phyloP scores from a whole-genome alignment of 1,140 invertebrate genomes.

The Caerostris darwini region DNA sequence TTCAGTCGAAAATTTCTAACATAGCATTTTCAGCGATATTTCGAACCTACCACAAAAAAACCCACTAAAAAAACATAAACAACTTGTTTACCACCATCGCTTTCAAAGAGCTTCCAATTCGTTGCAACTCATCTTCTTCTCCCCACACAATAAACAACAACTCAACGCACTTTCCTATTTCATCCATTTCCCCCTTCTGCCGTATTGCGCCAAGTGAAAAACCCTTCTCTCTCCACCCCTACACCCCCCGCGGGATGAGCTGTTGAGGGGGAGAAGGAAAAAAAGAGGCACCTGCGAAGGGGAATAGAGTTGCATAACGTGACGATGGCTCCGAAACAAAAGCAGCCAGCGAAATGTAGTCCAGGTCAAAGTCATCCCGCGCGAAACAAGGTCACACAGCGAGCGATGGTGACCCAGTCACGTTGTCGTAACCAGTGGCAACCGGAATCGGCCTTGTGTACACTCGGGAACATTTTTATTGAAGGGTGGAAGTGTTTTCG shows the following conservation, averaged over 20 bases:
- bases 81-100: no score
- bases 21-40: no score
- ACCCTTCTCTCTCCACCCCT: background rate
- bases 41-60: no score
- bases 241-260: background rate
- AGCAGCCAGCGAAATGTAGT: constrained; percentile 47
- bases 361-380: constrained; percentile 66
- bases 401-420: constrained; percentile 63
- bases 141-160: background rate
- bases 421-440: constrained; percentile 69
- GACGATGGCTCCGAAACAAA: constrained; percentile 4
- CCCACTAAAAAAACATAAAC: no score
- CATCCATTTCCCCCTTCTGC: background rate
- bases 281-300: background rate
- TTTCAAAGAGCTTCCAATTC: background rate
- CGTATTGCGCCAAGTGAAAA: background rate
- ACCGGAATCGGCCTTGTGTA: constrained; percentile 68
- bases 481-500: background rate
- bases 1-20: no score
- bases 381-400: constrained; percentile 64
- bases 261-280: background rate
- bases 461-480: background rate
- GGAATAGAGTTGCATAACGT: constrained; percentile 42
- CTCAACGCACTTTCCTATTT: background rate
- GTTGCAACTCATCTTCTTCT: background rate